Percentiles rank a stretch among this genome's conserved stretches.
These are phyloP conservation scores for Folsomia candida DNA, from an alignment of 2,888 invertebrate species.

Conservation along the genomic window DNA sequence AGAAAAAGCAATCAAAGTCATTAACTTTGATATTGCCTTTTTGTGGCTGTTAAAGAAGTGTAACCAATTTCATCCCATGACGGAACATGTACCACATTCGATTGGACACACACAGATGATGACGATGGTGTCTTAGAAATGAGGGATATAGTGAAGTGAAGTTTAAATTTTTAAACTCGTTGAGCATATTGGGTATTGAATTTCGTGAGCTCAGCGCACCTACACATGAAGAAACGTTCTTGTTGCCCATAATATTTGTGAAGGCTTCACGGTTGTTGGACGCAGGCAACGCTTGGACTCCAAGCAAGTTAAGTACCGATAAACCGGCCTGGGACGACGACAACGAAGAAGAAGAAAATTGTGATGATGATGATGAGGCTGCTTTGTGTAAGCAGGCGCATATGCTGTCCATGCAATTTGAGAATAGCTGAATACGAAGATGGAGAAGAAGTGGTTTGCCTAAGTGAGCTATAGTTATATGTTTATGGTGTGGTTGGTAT, in stretches of 20 bases:
- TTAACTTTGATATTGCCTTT: not conserved
- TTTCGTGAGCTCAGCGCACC: too few relatives aligned
- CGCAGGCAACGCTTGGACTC: too few relatives aligned
- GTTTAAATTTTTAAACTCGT: not conserved
- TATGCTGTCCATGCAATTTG: slow-evolving; percentile 11
- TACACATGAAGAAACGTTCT: too few relatives aligned
- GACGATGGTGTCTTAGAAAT: not conserved
- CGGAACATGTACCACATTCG: not conserved
- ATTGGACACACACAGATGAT: not conserved
- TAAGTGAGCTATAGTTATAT: not conserved
- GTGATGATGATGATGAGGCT: too few relatives aligned
- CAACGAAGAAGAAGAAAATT: too few relatives aligned
- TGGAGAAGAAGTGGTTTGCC: slow-evolving; percentile 14
- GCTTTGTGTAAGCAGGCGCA: slow-evolving; percentile 6
- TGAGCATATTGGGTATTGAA: not conserved
- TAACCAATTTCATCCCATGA: not conserved
- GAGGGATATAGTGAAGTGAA: not conserved
- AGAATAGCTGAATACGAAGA: slow-evolving; percentile 8
- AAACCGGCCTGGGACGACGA: too few relatives aligned
- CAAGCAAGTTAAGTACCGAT: too few relatives aligned
- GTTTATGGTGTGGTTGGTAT: slow-evolving; percentile 27
- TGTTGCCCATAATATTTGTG: too few relatives aligned
- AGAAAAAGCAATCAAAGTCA: slow-evolving; percentile 15
- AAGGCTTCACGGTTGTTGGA: too few relatives aligned
- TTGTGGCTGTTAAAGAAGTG: not conserved